Evolutionary conservation across 2,888 invertebrate genomes (phyloP), one percentile per base, ranked within the genome.

Genomic region (Archaeoteleia sp.): DNA sequence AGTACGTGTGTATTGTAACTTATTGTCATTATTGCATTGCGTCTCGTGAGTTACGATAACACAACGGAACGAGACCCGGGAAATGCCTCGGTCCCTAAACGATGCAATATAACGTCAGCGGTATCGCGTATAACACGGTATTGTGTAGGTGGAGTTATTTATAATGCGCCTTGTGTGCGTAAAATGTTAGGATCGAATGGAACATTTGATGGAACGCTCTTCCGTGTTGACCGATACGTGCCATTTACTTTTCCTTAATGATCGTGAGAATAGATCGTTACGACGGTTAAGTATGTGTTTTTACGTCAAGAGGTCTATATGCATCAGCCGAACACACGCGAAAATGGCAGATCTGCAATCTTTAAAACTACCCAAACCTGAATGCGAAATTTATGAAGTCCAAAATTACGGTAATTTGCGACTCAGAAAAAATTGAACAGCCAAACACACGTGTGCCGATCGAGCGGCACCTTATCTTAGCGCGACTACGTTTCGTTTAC

Each of bases 21-120:
- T 62, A 62, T 48, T 54, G 54, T 49, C 43, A 48, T 48, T 40
- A 48, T 48, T 62, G 42, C 54, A 48, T 54, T 48, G 62, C 40
- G 39, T 54, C 62, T 54, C 30, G 62, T 35, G 48, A 54, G 48
- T 35, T 48, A 54, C 54, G 42, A 54, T 62, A 62, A 54, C 54
- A 43, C 27, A 42, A 46, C 30, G 49, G 43, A 60, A 45, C 51
- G 43, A 32, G 37, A 30, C 27, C 9, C 46, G 30, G 25, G 12
- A 29, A 49, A 48, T 51, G 23, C 25, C 20, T 40, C 23, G 48
- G 42, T 48, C 20, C n/a, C 14, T 8, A 37, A 46, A 61, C 48
- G 45, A 37, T 42, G 30, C 54, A 10, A 17, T 5, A 37, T 45
- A 51, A 51, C 51, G 60, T 46, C 30, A 32, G 20, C 10, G 14